Percentiles rank a stretch among this genome's conserved stretches.
These are phyloP conservation scores for Sprattus sprattus DNA, from an alignment of 2,113 vertebrate genomes.

Conservation along the genomic window DNA sequence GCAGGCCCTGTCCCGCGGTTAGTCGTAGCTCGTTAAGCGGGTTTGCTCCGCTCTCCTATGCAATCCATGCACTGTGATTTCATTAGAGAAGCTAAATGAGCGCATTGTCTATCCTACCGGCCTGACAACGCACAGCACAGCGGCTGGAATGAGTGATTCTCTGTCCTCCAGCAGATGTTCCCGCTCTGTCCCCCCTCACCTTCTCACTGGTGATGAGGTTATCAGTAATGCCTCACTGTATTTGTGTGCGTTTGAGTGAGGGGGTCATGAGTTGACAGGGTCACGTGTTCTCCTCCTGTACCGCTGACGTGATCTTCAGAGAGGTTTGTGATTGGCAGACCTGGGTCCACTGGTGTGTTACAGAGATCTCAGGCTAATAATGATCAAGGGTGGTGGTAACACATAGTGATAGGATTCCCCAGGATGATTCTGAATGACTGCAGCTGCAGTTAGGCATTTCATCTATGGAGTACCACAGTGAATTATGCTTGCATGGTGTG, in stretches of 20 bases:
- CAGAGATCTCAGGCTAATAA: too few species aligned
- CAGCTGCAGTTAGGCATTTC: not conserved
- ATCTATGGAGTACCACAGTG: not conserved
- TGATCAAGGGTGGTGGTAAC: too few species aligned
- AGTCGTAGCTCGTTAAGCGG: too few species aligned
- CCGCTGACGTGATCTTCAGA: too few species aligned
- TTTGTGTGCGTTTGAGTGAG: not conserved
- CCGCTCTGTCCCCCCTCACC: too few species aligned
- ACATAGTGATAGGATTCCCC: too few species aligned
- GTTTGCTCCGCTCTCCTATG: constrained; percentile 22
- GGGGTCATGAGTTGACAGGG: constrained; percentile 22
- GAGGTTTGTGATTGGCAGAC: too few species aligned
- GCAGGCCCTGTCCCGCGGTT: not conserved
- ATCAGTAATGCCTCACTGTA: constrained; percentile 12
- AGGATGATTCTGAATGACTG: not conserved
- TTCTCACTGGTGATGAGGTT: not conserved
- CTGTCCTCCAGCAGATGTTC: not conserved
- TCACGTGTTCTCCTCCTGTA: too few species aligned
- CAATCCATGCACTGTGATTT: not conserved
- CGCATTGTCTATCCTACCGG: too few species aligned
- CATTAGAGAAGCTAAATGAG: too few species aligned
- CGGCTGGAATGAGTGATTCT: not conserved
- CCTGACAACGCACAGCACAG: too few species aligned
- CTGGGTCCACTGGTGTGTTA: too few species aligned
- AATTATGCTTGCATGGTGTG: not conserved